Evolutionary conservation across 2,113 vertebrate species (phyloP).

Genomic region (Microtus ochrogaster): DNA sequence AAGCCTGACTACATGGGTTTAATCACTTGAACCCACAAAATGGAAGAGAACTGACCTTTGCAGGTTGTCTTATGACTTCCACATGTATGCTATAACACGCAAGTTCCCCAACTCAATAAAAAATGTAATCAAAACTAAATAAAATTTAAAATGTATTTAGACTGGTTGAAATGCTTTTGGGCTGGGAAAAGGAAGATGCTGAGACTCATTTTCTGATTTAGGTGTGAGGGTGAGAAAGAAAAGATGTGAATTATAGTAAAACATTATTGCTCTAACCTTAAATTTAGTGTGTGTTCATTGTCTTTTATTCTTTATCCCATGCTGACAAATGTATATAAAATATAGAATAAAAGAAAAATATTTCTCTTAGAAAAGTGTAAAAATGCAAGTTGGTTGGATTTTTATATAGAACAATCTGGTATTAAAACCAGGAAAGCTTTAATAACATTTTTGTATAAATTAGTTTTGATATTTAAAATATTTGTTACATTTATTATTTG

Average conservation of each 20-base stretch:
- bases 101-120: background rate
- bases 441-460: constrained; percentile 12
- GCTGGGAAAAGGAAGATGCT: background rate
- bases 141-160: background rate
- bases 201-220: background rate
- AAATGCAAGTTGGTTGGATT: background rate
- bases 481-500: background rate
- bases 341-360: background rate
- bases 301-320: background rate
- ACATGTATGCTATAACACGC: background rate
- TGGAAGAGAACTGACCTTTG: background rate
- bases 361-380: background rate
- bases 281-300: background rate
- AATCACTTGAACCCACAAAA: background rate
- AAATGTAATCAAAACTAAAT: background rate
- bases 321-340: background rate
- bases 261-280: background rate
- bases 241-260: background rate
- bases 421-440: background rate
- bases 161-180: background rate
- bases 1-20: background rate
- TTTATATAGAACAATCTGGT: background rate
- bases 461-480: constrained; percentile 28
- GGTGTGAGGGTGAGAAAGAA: background rate
- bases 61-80: background rate